Evolutionary conservation across 2,888 invertebrate genomes (phyloP).

Genomic region (Mesoligia furuncula): DNA sequence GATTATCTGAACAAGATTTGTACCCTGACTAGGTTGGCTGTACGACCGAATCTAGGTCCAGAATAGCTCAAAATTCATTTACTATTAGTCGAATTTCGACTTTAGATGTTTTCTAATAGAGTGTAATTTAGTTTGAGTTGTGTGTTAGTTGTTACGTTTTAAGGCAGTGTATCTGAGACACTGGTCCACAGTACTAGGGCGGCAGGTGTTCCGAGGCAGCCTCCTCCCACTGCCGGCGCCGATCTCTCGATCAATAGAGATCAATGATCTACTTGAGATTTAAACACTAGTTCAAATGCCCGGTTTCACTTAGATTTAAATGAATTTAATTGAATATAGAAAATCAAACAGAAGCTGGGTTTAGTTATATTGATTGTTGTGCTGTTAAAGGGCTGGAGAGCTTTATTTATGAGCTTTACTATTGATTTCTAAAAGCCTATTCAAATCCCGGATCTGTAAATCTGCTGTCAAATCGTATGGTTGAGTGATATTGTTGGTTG

Average conservation of each 20-base stretch:
- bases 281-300: constrained; percentile 77
- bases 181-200: constrained; percentile 88
- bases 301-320: constrained; percentile 56
- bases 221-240: constrained; percentile 89
- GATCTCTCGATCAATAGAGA: constrained; percentile 82
- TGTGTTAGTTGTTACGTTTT: constrained; percentile 67
- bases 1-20: constrained; percentile 88
- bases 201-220: constrained; percentile 88
- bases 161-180: constrained; percentile 67
- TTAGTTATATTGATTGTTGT: constrained; percentile 43
- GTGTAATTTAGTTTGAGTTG: constrained; percentile 69
- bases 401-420: constrained; percentile 36
- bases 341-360: constrained; percentile 32
- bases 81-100: constrained; percentile 61
- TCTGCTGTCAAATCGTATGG: constrained; percentile 15
- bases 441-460: constrained; percentile 47
- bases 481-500: constrained; percentile 14
- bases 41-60: constrained; percentile 39
- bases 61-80: constrained; percentile 52
- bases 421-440: constrained; percentile 31
- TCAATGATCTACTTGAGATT: constrained; percentile 89
- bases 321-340: constrained; percentile 49
- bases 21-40: constrained; percentile 86
- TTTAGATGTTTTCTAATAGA: constrained; percentile 70
- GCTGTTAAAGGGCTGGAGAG: constrained; percentile 19